phyloP scores from a whole-genome alignment of 2,113 vertebrate genomes.

The Perognathus longimembris region DNA sequence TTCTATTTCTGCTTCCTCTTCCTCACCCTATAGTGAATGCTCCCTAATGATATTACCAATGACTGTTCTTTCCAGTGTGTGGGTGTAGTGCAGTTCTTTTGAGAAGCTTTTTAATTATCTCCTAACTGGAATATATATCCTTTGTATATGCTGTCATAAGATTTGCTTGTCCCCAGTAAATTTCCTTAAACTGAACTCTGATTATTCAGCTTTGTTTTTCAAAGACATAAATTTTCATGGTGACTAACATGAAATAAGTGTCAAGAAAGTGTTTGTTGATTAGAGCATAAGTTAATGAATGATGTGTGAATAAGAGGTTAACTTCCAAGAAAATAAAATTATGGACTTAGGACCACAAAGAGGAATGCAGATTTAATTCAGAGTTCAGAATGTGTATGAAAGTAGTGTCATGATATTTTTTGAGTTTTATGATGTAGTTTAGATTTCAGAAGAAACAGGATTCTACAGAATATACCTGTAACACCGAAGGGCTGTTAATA shows the following conservation, averaged over 20 bases:
- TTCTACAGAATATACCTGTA: background rate
- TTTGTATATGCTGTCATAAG: background rate
- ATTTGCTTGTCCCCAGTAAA: background rate
- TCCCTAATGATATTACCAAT: background rate
- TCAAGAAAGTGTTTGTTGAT: background rate
- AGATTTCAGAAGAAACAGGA: slow-evolving; percentile 28
- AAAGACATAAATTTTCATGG: background rate
- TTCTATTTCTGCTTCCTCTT: background rate
- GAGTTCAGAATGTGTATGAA: slow-evolving; percentile 46
- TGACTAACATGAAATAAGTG: background rate
- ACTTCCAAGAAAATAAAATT: background rate
- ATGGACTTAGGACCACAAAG: background rate
- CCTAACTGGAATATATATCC: background rate
- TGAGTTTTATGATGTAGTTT: background rate
- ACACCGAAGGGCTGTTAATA: background rate
- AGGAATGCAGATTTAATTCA: slow-evolving; percentile 30
- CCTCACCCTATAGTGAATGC: background rate
- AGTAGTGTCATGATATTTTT: background rate
- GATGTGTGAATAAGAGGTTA: background rate
- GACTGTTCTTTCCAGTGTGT: background rate
- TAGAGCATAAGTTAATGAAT: background rate
- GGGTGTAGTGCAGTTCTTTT: background rate
- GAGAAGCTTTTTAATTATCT: background rate
- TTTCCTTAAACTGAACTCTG: background rate
- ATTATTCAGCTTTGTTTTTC: background rate